Evolutionary conservation across 2,797 vertebrate genomes (phyloP).

Genomic region (Anguilla pacifica): DNA sequence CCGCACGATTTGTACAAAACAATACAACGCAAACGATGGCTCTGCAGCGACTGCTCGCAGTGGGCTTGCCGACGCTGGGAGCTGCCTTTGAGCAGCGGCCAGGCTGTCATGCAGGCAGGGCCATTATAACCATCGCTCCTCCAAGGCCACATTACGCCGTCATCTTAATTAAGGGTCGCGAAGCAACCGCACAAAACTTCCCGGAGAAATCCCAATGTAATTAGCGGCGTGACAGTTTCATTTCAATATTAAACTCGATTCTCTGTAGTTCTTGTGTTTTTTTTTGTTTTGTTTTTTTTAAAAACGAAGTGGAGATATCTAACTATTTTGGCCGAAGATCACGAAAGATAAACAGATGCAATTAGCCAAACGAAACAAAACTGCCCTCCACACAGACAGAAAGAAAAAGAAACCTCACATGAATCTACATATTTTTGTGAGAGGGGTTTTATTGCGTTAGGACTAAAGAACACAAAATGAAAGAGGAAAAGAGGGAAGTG

Average conservation of each 20-base stretch:
- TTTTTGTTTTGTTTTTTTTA: not conserved
- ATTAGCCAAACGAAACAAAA: not conserved
- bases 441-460: not conserved
- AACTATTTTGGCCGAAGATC: not conserved
- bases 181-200: not conserved
- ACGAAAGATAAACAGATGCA: not conserved
- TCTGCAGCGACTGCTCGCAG: not conserved
- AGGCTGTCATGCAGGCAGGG: not conserved
- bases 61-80: not conserved
- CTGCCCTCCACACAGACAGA: not conserved
- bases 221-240: not conserved
- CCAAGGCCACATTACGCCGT: not conserved
- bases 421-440: not conserved
- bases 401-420: not conserved
- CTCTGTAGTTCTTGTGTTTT: not conserved
- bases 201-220: not conserved
- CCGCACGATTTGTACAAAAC: not conserved
- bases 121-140: not conserved
- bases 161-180: not conserved
- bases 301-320: not conserved
- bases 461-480: not conserved
- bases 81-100: not conserved
- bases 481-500: not conserved
- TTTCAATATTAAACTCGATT: not conserved
- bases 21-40: not conserved